These are phyloP conservation scores for Atractosteus spatula DNA, from an alignment of 2,113 vertebrate genomes.

Conservation along the genomic window DNA sequence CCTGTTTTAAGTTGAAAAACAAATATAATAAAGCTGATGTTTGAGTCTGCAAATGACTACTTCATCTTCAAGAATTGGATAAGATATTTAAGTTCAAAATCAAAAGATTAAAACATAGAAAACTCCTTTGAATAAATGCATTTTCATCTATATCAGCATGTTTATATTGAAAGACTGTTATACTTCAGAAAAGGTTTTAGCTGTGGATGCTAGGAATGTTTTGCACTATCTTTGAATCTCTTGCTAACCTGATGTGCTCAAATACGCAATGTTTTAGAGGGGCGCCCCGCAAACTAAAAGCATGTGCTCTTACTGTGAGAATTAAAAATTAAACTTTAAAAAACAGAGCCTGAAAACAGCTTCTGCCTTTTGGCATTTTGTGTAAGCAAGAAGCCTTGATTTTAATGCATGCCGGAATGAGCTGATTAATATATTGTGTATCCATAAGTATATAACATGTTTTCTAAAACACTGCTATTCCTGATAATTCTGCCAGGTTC, in stretches of 20 bases:
- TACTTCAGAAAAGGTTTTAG: slow-evolving; percentile 60
- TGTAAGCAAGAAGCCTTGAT: slow-evolving; percentile 40
- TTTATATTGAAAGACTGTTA: slow-evolving; percentile 38
- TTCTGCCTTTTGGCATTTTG: slow-evolving; percentile 49
- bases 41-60: too few relatives aligned
- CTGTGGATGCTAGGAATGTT: slow-evolving; percentile 44
- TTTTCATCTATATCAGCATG: not conserved
- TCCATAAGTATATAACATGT: slow-evolving; percentile 59
- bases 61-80: too few relatives aligned
- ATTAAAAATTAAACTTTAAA: slow-evolving; percentile 6
- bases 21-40: too few relatives aligned
- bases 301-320: slow-evolving; percentile 52
- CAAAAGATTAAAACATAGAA: too few relatives aligned
- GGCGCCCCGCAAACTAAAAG: slow-evolving; percentile 48
- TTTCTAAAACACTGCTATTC: slow-evolving; percentile 71
- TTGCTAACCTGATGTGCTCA: slow-evolving; percentile 26
- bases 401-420: slow-evolving; percentile 60
- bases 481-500: slow-evolving; percentile 84
- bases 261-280: slow-evolving; percentile 28
- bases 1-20: too few relatives aligned
- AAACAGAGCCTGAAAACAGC: slow-evolving; percentile 45
- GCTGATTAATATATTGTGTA: slow-evolving; percentile 31
- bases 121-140: not conserved
- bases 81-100: too few relatives aligned
- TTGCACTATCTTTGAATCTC: slow-evolving; percentile 16